Conservation (phyloP, 1,140 invertebrate genomes). For the Pseudoatta argentina region DNA sequence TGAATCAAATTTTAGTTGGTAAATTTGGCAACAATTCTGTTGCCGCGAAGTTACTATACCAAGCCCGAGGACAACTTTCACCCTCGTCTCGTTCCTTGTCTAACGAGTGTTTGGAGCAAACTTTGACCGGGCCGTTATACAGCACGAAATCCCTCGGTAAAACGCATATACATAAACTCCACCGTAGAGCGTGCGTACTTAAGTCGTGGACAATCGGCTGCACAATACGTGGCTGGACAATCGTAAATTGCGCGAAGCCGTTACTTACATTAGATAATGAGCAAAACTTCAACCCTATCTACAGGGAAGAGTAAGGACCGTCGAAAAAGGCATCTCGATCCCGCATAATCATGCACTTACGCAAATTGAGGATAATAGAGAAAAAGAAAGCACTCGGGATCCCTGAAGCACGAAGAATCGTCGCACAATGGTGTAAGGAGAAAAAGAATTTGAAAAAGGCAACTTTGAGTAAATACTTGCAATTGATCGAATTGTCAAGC, state of each 20-base stretch:
- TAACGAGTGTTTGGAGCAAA: conserved; percentile 66
- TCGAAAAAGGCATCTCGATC: not conserved
- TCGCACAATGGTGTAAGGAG: too few species aligned
- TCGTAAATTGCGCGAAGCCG: conserved; percentile 61
- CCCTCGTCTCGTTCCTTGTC: conserved; percentile 14
- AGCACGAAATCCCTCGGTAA: conserved; percentile 33
- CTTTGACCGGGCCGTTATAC: conserved; percentile 63
- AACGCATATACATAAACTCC: not conserved
- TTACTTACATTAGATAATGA: conserved; percentile 71
- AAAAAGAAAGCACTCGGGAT: not conserved
- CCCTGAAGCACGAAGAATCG: not conserved
- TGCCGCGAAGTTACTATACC: not conserved
- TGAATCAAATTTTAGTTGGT: conserved; percentile 16
- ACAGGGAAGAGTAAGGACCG: not conserved
- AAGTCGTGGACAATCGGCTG: conserved; percentile 62
- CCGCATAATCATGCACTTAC: conserved; percentile 27
- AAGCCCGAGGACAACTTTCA: conserved; percentile 20
- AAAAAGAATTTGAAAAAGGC: not conserved
- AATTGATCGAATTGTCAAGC: conserved; percentile 6
- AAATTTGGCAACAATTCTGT: not conserved
- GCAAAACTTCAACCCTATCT: conserved; percentile 54
- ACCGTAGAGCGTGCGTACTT: conserved; percentile 9
- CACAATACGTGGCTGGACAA: conserved; percentile 42
- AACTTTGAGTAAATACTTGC: not conserved
- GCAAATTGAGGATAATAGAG: conserved; percentile 43